These are phyloP conservation scores for Bolinopsis microptera DNA, from an alignment of 37 sponge, comb jelly and placozoan genomes.

Conservation along the genomic window DNA sequence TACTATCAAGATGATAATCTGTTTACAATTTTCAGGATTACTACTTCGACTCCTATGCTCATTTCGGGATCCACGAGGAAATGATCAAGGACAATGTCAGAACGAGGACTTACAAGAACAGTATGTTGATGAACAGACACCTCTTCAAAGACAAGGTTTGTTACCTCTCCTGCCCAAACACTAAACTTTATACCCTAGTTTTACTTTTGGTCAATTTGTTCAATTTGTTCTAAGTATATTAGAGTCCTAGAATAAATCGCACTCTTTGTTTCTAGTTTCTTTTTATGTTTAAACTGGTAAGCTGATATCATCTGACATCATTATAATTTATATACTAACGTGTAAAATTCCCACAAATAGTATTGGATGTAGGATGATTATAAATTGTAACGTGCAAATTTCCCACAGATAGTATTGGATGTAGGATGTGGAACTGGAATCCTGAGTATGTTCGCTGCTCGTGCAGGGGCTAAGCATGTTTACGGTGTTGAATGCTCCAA, in stretches of 20 bases:
- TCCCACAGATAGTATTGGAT: slow-evolving; percentile 75
- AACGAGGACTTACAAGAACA: slow-evolving; percentile 89
- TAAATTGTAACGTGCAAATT: background rate
- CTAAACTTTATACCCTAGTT: too few relatives aligned
- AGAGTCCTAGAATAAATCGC: too few relatives aligned
- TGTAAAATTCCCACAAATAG: background rate
- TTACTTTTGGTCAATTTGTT: too few relatives aligned
- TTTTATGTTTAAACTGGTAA: too few relatives aligned
- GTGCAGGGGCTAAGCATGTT: slow-evolving; percentile 89
- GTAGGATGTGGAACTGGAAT: slow-evolving; percentile 99
- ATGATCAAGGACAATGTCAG: slow-evolving; percentile 97
- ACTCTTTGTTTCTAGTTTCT: too few relatives aligned
- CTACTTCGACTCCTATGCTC: slow-evolving; percentile 98
- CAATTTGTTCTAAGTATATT: too few relatives aligned
- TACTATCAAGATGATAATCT: too few relatives aligned
- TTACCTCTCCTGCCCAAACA: too few relatives aligned
- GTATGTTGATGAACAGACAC: slow-evolving; percentile 95
- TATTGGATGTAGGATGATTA: background rate
- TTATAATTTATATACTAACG: too few relatives aligned
- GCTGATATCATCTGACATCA: too few relatives aligned
- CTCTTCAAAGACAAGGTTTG: slow-evolving; percentile 84
- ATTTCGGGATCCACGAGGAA: slow-evolving; percentile 97
- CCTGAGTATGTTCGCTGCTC: slow-evolving; percentile 91
- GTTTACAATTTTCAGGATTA: slow-evolving; percentile 81
- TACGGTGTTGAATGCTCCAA: slow-evolving; percentile 76